Evolutionary conservation across 2,888 invertebrate species (phyloP).

Genomic region (Nomada goodeniana): DNA sequence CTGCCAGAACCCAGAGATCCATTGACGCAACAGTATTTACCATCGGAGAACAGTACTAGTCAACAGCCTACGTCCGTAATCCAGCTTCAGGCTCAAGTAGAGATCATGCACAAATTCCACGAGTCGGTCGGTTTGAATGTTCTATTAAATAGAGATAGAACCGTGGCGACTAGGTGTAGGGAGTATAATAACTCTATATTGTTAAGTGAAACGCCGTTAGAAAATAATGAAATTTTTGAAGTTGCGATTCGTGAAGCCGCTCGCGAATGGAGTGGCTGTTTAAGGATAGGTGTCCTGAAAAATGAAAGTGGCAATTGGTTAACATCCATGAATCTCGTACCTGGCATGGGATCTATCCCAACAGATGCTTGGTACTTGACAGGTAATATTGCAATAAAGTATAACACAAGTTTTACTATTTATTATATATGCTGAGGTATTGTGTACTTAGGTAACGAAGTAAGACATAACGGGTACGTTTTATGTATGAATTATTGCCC

Average conservation of each 20-base stretch:
- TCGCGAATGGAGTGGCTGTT: slow-evolving; percentile 89
- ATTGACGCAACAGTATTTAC: slow-evolving; percentile 80
- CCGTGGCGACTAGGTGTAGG: slow-evolving; percentile 87
- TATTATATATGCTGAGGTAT: slow-evolving; percentile 15
- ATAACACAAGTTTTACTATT: neutral
- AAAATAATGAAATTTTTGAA: slow-evolving; percentile 92
- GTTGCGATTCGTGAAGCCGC: slow-evolving; percentile 88
- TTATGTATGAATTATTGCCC: slow-evolving; percentile 90
- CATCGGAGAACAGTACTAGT: slow-evolving; percentile 86
- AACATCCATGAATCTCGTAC: slow-evolving; percentile 87
- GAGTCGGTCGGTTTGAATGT: slow-evolving; percentile 90
- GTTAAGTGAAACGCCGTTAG: slow-evolving; percentile 90
- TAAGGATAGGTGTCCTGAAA: slow-evolving; percentile 92
- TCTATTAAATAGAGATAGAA: slow-evolving; percentile 88
- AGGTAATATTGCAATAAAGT: slow-evolving; percentile 81
- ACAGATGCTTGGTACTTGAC: slow-evolving; percentile 89
- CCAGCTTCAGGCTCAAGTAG: slow-evolving; percentile 85
- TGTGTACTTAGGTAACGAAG: slow-evolving; percentile 87
- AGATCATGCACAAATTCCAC: slow-evolving; percentile 83
- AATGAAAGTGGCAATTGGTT: slow-evolving; percentile 85
- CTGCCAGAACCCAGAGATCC: slow-evolving; percentile 82
- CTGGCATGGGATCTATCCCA: slow-evolving; percentile 85
- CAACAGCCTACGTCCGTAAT: slow-evolving; percentile 86
- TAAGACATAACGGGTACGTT: slow-evolving; percentile 88
- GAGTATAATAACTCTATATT: slow-evolving; percentile 88